These are phyloP conservation scores for Scomber scombrus DNA, from an alignment of 2,113 vertebrate species.

Conservation along the genomic window DNA sequence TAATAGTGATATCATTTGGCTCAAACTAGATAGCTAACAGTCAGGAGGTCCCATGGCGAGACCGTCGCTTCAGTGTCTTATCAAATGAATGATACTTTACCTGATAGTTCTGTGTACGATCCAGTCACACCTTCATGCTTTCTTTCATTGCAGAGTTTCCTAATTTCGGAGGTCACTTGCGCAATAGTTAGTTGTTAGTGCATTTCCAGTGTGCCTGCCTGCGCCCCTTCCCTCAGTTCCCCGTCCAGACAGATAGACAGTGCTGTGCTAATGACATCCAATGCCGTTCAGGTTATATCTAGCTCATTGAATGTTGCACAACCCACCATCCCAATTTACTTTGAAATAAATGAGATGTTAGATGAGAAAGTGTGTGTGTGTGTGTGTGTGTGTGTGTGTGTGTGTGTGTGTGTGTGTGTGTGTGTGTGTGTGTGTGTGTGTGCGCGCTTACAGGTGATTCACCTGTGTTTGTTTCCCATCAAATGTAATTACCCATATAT, in stretches of 20 bases:
- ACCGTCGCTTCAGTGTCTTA: not conserved
- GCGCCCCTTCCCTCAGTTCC: conserved; percentile 24
- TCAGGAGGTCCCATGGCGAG: not conserved
- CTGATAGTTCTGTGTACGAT: not conserved
- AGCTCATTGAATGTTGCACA: conserved; percentile 5
- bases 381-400: too few species aligned
- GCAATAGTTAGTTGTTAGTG: conserved; percentile 29
- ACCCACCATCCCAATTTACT: not conserved
- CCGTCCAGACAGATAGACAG: not conserved
- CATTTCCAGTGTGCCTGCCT: conserved; percentile 19
- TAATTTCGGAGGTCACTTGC: not conserved
- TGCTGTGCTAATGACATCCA: conserved; percentile 35
- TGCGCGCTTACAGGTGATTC: too few species aligned
- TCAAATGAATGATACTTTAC: conserved; percentile 50
- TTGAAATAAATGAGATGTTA: not conserved
- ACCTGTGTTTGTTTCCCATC: not conserved
- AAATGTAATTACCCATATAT: not conserved
- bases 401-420: not conserved
- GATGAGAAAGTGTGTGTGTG: not conserved
- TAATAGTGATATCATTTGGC: conserved; percentile 29
- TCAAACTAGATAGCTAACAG: conserved; percentile 11
- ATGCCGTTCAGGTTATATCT: conserved; percentile 7
- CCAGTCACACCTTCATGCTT: conserved; percentile 36
- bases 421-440: too few species aligned
- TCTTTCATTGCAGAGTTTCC: conserved; percentile 17